These are phyloP conservation scores for Phalacrocorax brasilianus DNA, from an alignment of 2,113 vertebrate genomes.

Conservation along the genomic window DNA sequence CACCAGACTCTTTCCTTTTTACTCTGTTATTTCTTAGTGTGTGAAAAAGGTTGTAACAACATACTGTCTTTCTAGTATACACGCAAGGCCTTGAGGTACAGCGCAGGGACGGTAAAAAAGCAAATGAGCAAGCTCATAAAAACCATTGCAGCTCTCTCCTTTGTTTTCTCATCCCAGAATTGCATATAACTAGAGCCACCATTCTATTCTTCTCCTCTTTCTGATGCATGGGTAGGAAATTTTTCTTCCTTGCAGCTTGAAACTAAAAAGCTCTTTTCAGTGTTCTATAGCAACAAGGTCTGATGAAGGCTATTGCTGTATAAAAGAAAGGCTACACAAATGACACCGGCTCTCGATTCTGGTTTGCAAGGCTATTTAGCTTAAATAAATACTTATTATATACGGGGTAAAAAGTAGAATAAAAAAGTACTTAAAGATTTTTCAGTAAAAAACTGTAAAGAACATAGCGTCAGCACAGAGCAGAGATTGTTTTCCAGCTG, in stretches of 20 bases:
- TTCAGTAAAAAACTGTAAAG: background rate
- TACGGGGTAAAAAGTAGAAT: background rate
- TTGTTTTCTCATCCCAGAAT: background rate
- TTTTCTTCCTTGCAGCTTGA: background rate
- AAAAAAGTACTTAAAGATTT: background rate
- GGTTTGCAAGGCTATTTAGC: background rate
- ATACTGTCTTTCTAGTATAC: background rate
- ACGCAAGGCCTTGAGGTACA: background rate
- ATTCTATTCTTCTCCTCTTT: background rate
- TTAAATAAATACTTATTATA: too few species aligned
- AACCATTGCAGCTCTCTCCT: background rate
- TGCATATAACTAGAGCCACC: background rate
- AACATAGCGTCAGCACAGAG: background rate
- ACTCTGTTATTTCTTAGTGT: background rate
- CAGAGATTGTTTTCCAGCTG: background rate
- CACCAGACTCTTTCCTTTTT: background rate
- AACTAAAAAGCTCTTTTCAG: background rate
- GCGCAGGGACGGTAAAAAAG: background rate
- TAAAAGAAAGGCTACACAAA: background rate
- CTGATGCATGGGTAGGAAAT: background rate
- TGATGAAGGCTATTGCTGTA: background rate
- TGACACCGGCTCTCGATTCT: background rate
- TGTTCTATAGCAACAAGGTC: background rate
- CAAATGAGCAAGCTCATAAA: background rate
- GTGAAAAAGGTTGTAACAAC: background rate